phyloP scores from a whole-genome alignment of 2,888 invertebrate genomes.

The Mayetiola destructor region DNA sequence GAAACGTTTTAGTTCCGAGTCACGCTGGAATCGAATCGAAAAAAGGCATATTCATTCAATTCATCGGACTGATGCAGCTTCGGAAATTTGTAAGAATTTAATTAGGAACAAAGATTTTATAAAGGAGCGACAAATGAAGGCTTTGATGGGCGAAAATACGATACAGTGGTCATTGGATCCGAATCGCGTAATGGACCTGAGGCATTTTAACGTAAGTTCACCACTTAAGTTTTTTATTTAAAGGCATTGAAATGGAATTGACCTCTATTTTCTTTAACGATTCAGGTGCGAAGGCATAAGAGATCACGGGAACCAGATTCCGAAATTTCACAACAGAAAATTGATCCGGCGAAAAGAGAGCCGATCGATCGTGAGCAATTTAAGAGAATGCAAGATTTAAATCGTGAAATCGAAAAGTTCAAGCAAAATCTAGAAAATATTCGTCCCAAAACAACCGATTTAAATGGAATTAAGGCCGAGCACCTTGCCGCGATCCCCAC shows the following conservation, averaged over 20 bases:
- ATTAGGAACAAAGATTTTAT: constrained; percentile 30
- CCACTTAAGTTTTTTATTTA: neutral
- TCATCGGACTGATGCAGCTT: constrained; percentile 20
- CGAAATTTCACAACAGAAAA: neutral
- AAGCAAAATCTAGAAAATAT: neutral
- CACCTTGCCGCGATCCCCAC: no score
- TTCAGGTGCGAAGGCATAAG: neutral
- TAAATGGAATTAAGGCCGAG: no score
- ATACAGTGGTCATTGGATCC: constrained; percentile 25
- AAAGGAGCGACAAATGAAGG: constrained; percentile 24
- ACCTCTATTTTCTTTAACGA: no score
- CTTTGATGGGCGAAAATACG: constrained; percentile 25
- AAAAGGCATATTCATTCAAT: constrained; percentile 26
- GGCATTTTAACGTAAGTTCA: constrained; percentile 30
- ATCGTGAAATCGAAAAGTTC: neutral
- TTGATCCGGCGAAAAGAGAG: neutral
- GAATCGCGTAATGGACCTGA: constrained; percentile 31
- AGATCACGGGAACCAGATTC: no score
- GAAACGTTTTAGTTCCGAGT: constrained; percentile 19
- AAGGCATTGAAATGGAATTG: neutral
- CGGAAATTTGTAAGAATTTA: constrained; percentile 29
- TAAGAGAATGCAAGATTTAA: neutral
- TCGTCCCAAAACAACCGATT: neutral
- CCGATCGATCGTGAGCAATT: neutral
- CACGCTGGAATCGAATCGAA: constrained; percentile 34